Evolutionary conservation across 2,797 vertebrate genomes (phyloP).

Genomic region (Dicrostonyx torquatus): DNA sequence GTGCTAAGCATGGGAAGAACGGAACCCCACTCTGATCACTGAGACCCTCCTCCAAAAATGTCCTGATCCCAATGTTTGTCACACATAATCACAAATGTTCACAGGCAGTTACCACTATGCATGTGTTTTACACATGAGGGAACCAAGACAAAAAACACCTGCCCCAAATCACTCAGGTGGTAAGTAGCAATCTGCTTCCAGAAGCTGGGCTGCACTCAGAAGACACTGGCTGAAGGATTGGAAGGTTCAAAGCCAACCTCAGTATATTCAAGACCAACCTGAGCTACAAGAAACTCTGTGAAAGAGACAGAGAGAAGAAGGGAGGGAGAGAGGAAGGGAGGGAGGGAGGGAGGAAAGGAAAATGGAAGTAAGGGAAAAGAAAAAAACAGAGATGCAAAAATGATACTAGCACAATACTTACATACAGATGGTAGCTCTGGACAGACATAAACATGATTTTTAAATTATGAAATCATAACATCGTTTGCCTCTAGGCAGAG

Average conservation of each 20-base stretch:
- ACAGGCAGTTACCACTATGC: background rate
- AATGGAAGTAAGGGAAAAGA: background rate
- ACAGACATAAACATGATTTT: conserved; percentile 39
- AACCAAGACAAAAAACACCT: background rate
- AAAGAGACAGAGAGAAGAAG: background rate
- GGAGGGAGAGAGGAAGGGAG: background rate
- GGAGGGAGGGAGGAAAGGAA: accelerated
- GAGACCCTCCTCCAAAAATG: background rate
- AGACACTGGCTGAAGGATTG: background rate
- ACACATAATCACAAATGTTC: background rate
- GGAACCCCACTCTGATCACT: background rate
- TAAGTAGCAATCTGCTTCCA: background rate
- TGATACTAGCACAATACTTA: background rate
- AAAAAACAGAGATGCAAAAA: background rate
- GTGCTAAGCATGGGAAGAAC: background rate
- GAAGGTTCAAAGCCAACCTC: background rate
- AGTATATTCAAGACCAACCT: background rate
- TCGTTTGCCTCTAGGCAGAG: conserved; percentile 49
- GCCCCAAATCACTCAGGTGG: background rate
- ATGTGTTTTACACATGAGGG: background rate
- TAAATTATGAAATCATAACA: conserved; percentile 45
- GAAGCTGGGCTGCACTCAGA: background rate
- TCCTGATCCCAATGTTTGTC: background rate
- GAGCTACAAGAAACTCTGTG: background rate
- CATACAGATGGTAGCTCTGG: background rate